Base-by-base conservation (phyloP, 2,113 vertebrate genomes). In the Chascanopsetta lugubris region DNA sequence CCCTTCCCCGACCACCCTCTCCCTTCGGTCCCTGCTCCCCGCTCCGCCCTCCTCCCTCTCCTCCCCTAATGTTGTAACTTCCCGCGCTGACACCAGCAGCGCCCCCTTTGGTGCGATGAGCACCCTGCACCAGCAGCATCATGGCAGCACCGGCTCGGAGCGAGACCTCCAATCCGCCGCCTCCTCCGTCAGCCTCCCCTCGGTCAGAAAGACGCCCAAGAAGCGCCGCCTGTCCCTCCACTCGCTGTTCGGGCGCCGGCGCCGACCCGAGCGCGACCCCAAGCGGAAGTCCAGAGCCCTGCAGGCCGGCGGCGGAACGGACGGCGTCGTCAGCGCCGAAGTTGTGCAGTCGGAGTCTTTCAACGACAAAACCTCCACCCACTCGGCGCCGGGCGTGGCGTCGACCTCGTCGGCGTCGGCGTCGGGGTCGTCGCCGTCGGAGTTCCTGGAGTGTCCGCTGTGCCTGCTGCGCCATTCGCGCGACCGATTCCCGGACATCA, bases 401-500 rank as follows among this genome's bases (percentile, higher is more conserved):
- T 79, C 83, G 0, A 83, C 84, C 0, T 83, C 87, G 2, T 74
- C 86, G 0, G 61, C 25, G 26, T 26, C 73, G 0, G 76, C 54
- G 6, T 72, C 79, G 12, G 61, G 46, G 1, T 79, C 54, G 6
- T 72, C 79, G 12, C 61, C 49, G 1, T 79, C 94, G 38, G 97
- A 99, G 79, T 93, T 92, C 75, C 93, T 99, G 88, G 97, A 99
- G 79, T 99, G 97, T 71, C 97, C 97, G 17, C 89, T 99, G 89
- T 99, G 97, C 88, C 94, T 99, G 69, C 79, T 98, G 82, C 93
- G 94, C 76, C 95, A 96, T 66, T 79, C 94, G 30, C 95, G 95
- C 42, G 97, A 98, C 55, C 93, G 92, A 74, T 99, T 99, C 91
- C 97, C 97, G 0, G 97, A 98, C 86, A 98, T 99, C 89, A 97